These are phyloP conservation scores for Anthophora plumipes DNA, from an alignment of 2,888 invertebrate species.

Conservation along the genomic window DNA sequence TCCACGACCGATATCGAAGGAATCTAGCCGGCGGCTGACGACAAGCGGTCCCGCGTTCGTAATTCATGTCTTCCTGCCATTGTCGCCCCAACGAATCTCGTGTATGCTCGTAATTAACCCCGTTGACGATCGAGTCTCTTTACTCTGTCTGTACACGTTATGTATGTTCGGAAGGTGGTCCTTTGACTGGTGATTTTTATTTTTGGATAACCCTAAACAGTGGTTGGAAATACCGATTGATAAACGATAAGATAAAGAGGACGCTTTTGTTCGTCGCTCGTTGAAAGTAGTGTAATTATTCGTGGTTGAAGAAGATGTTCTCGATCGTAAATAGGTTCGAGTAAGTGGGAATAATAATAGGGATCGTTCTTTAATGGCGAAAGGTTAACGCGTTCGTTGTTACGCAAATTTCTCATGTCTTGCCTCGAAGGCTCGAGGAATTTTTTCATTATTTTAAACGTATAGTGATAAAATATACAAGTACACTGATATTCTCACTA, in stretches of 20 bases:
- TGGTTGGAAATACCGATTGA: background rate
- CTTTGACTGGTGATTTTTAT: slow-evolving; percentile 9
- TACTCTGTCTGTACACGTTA: background rate
- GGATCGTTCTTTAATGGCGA: no score
- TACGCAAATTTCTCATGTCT: no score
- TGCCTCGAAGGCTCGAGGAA: no score
- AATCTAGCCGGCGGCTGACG: slow-evolving; percentile 57
- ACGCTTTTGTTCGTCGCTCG: background rate
- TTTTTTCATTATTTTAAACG: no score
- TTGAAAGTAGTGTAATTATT: no score
- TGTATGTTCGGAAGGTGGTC: background rate
- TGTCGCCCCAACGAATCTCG: slow-evolving; percentile 44
- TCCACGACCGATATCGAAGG: slow-evolving; percentile 49
- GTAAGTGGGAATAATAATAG: no score
- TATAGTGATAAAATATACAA: no score
- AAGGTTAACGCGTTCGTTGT: no score
- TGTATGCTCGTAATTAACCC: slow-evolving; percentile 52
- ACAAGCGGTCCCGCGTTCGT: slow-evolving; percentile 56
- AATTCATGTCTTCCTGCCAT: slow-evolving; percentile 55
- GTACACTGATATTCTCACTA: no score
- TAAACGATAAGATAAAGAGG: background rate
- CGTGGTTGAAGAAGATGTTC: no score
- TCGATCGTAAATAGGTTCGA: no score
- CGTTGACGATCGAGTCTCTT: slow-evolving; percentile 2
- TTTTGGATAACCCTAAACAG: background rate